phyloP scores from a whole-genome alignment of 2,888 invertebrate species.

The Sylvicola cinctus region DNA sequence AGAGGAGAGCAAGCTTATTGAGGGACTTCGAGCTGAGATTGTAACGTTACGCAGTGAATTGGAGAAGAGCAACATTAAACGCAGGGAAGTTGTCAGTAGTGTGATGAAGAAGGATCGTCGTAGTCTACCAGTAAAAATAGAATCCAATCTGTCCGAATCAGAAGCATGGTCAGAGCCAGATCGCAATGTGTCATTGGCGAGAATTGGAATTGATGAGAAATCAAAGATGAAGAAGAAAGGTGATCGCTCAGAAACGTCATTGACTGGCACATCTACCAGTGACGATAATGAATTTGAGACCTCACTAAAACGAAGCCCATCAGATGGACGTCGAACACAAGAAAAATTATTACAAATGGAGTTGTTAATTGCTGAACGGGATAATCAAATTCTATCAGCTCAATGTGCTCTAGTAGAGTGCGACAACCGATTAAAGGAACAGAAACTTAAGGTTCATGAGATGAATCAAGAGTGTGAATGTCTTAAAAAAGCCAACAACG shows the following conservation, averaged over 20 bases:
- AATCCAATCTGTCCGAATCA: slow-evolving; percentile 37
- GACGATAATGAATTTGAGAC: background rate
- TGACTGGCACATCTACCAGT: background rate
- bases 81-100: background rate
- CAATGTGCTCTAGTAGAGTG: slow-evolving; percentile 21
- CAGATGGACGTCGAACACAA: no score
- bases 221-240: background rate
- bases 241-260: background rate
- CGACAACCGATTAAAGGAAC: slow-evolving; percentile 18
- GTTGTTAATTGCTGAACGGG: slow-evolving; percentile 22
- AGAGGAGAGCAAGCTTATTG: background rate
- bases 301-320: no score
- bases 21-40: background rate
- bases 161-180: slow-evolving; percentile 81
- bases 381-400: slow-evolving; percentile 22
- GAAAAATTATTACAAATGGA: slow-evolving; percentile 27
- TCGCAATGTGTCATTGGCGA: slow-evolving; percentile 54
- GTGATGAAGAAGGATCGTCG: background rate
- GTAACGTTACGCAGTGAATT: background rate
- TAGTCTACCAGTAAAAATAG: background rate
- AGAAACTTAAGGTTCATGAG: slow-evolving; percentile 15
- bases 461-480: slow-evolving; percentile 8
- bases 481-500: no score
- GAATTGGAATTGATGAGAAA: slow-evolving; percentile 35
- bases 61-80: background rate